Base-by-base conservation (phyloP, 1,140 invertebrate genomes). In the Camponotus pennsylvanicus region DNA sequence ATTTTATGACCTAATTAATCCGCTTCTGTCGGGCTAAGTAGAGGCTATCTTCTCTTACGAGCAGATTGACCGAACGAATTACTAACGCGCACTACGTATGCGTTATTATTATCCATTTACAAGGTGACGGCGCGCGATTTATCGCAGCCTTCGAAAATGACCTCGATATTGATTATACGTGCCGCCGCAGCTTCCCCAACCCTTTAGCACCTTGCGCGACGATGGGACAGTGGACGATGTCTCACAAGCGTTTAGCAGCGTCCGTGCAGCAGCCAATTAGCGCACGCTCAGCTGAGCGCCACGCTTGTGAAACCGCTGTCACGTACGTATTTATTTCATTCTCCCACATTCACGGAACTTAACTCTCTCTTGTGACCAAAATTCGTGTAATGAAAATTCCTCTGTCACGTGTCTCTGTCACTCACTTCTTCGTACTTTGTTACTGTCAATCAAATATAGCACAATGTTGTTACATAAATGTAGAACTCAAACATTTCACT, bases 121-220 rank as follows among this genome's bases (percentile, higher is more conserved):
- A 80, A 80, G 78, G 78, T 80, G 66, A 80, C 55, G 52, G 61
- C 27, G 42, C 18, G 63, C 64, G 73, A 77, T 70, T 70, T 37
- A 85, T 78, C 67, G 59, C 32, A 80, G 66, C 78, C 78, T 80
- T 80, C 75, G 75, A 49, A 75, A 75, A 82, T 85, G 76, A 73
- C 85, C 85, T 88, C 86, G 85, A 88, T 86, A 86, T 88, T 79
- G 86, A 88, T 82, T 73, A 80, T 70, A 80, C 15, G 21, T 86
- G 52, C 6, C 45, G 27, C 34, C 76, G 52, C 64, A 52, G 52
- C 85, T 82, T 80, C 86, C 69, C 59, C 70, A 86, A 75, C 75
- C 27, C 55, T 64, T 66, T 66, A 45, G 7, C 37, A 59, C 76
- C 70, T 87, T 67, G 42, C 52, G 40, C 59, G 40, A 67, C 15